Conservation (phyloP, 2,888 invertebrate species). For the Oconnorella tubifera region DNA sequence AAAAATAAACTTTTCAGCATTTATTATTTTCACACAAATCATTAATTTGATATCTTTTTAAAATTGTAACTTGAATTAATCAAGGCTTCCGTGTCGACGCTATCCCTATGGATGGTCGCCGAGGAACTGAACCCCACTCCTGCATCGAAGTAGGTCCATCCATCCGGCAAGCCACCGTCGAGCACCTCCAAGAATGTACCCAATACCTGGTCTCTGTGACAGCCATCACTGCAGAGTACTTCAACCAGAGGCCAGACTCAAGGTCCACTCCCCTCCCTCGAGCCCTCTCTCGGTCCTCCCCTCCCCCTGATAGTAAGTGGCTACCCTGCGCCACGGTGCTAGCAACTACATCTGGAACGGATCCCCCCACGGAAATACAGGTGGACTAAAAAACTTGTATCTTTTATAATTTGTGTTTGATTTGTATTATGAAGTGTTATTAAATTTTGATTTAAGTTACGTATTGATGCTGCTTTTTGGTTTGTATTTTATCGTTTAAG, state of each 20-base stretch:
- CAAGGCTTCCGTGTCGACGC: constrained; percentile 52
- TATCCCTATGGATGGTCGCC: constrained; percentile 41
- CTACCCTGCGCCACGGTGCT: constrained; percentile 49
- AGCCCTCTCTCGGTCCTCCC: constrained; percentile 44
- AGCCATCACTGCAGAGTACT: constrained; percentile 55
- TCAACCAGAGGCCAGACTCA: constrained; percentile 39
- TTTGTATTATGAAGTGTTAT: background rate
- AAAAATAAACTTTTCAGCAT: no score
- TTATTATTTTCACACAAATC: no score
- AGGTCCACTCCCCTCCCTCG: no score
- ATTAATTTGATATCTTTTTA: no score
- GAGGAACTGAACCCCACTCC: constrained; percentile 19
- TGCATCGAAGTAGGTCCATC: constrained; percentile 49
- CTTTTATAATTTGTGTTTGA: background rate
- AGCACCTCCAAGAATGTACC: constrained; percentile 49
- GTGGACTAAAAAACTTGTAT: constrained; percentile 26
- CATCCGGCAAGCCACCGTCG: constrained; percentile 43
- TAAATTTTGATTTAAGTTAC: background rate
- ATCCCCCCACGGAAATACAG: constrained; percentile 42
- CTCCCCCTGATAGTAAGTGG: constrained; percentile 50
- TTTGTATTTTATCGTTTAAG: no score
- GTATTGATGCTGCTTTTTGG: background rate
- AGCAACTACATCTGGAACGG: constrained; percentile 54
- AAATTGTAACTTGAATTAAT: no score
- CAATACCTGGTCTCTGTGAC: constrained; percentile 53